A percentile compares a stretch with the other conserved stretches of the same genome.
Evolutionary conservation across 1,140 invertebrate species (phyloP).

Genomic region (Mizuhopecten yessoensis): DNA sequence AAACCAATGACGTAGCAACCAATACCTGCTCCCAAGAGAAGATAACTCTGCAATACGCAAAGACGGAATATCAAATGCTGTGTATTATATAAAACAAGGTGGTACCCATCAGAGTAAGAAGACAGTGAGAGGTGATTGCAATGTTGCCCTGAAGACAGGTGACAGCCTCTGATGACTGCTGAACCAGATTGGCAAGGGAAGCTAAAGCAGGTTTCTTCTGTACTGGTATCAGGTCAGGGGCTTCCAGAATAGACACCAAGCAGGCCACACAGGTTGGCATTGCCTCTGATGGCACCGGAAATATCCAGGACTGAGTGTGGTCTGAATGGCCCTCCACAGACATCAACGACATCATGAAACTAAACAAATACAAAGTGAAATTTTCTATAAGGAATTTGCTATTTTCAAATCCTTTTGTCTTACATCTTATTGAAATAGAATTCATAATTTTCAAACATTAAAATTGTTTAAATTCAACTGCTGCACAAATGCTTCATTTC

Average conservation of each 20-base stretch:
- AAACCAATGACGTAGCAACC: too few species aligned
- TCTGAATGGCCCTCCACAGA: not conserved
- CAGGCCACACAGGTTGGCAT: constrained; percentile 48
- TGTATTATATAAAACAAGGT: too few species aligned
- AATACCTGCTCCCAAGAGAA: too few species aligned
- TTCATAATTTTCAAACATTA: too few species aligned
- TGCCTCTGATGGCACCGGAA: not conserved
- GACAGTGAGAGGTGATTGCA: constrained; percentile 41
- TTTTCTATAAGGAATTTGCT: too few species aligned
- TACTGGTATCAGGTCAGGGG: constrained; percentile 41
- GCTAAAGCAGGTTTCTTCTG: constrained; percentile 49
- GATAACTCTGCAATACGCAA: too few species aligned
- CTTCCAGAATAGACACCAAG: constrained; percentile 47
- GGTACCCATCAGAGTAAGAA: constrained; percentile 53
- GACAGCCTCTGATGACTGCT: constrained; percentile 31
- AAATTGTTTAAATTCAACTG: too few species aligned
- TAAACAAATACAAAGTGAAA: not conserved
- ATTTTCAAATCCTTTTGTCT: too few species aligned
- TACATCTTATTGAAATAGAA: too few species aligned
- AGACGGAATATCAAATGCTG: too few species aligned
- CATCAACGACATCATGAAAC: not conserved
- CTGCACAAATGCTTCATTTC: too few species aligned
- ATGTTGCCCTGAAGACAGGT: constrained; percentile 41
- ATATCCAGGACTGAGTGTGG: not conserved
- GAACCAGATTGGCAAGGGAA: constrained; percentile 31